phyloP scores from a whole-genome alignment of 2,888 invertebrate species.

The Myathropa florea region DNA sequence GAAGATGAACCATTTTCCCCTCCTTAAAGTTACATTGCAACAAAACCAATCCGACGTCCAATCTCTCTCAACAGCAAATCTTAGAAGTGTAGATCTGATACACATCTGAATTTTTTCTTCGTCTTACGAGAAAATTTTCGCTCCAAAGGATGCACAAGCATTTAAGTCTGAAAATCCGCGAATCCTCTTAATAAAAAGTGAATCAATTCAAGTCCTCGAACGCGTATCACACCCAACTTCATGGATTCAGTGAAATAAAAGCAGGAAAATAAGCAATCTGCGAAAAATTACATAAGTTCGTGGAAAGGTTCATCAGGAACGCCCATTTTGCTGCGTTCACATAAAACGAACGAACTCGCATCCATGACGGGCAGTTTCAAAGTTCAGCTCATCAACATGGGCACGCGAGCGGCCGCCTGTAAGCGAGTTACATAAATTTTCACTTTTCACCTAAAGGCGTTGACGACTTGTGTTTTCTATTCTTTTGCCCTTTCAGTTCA shows the following conservation, averaged over 20 bases:
- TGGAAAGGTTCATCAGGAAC: slow-evolving; percentile 32
- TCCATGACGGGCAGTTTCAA: slow-evolving; percentile 86
- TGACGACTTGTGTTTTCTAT: neutral
- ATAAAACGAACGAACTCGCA: slow-evolving; percentile 26
- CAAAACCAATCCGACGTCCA: neutral
- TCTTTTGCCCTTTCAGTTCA: slow-evolving; percentile 86
- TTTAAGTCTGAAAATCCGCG: neutral
- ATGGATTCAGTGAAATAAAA: neutral
- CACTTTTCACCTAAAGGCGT: slow-evolving; percentile 24
- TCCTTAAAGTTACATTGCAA: neutral
- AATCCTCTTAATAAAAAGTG: neutral
- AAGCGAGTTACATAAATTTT: slow-evolving; percentile 81
- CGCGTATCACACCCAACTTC: neutral
- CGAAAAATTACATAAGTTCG: neutral
- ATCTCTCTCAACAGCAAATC: neutral
- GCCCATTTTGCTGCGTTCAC: slow-evolving; percentile 48
- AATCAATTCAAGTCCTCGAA: neutral
- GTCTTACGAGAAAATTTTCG: slow-evolving; percentile 38
- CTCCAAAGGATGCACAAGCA: slow-evolving; percentile 42
- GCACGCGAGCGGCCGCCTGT: slow-evolving; percentile 96
- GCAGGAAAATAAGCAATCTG: neutral
- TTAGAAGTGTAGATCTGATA: slow-evolving; percentile 60
- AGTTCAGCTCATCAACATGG: slow-evolving; percentile 90
- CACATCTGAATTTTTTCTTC: slow-evolving; percentile 64
- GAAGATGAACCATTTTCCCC: neutral